Evolutionary conservation across 1,140 invertebrate species (phyloP).

Genomic region (Ganaspis sp.): DNA sequence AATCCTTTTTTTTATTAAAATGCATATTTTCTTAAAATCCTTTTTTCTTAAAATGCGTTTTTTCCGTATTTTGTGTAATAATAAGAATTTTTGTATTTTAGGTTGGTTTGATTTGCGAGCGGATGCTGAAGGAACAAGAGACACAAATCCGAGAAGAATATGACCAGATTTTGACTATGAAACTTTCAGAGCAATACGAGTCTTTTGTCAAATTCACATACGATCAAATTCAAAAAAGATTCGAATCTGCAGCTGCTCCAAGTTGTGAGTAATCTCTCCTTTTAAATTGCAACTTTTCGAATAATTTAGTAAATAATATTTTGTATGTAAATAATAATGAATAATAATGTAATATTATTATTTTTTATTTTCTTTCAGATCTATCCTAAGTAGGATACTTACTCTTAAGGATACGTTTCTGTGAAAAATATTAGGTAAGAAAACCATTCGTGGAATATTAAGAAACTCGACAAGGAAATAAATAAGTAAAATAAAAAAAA

Average conservation of each 20-base stretch:
- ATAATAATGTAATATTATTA: no score
- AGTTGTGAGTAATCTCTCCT: constrained; percentile 81
- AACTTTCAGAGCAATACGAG: constrained; percentile 97
- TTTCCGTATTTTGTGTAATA: no score
- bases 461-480: constrained; percentile 26
- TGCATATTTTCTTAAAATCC: no score
- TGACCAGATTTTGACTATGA: constrained; percentile 91
- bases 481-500: neutral
- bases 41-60: no score
- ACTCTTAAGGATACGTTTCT: constrained; percentile 68
- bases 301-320: constrained; percentile 41
- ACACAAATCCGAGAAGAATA: constrained; percentile 94
- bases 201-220: constrained; percentile 98
- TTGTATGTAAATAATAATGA: no score
- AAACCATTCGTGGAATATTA: constrained; percentile 34
- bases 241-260: constrained; percentile 81
- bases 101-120: constrained; percentile 96
- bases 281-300: constrained; percentile 22
- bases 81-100: constrained; percentile 67
- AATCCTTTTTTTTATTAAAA: no score
- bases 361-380: constrained; percentile 60
- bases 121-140: constrained; percentile 95
- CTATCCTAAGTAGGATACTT: constrained; percentile 70
- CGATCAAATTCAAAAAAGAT: constrained; percentile 95
- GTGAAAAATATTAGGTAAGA: constrained; percentile 71